Evolutionary conservation across 2,797 vertebrate species (phyloP).

Genomic region (Podarcis lilfordi): DNA sequence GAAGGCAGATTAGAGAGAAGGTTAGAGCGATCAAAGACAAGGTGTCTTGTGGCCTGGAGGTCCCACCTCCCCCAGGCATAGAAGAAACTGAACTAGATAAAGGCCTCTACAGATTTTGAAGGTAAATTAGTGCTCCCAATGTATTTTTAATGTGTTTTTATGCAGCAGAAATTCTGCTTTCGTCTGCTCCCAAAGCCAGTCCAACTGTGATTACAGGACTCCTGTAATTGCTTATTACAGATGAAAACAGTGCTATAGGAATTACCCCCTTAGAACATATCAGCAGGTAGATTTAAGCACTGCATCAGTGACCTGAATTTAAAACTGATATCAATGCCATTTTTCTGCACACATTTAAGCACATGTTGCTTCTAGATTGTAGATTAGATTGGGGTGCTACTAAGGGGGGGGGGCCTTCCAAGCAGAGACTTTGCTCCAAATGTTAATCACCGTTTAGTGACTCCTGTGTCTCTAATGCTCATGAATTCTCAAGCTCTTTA

Average conservation of each 20-base stretch:
- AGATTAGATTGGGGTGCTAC: not conserved
- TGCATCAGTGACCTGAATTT: not conserved
- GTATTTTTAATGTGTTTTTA: not conserved
- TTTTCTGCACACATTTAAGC: not conserved
- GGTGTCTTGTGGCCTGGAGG: not conserved
- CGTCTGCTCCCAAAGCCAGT: not conserved
- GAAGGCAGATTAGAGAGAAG: not conserved
- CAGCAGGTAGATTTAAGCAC: not conserved
- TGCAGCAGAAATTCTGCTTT: not conserved
- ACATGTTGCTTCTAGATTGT: not conserved
- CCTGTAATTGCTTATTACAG: not conserved
- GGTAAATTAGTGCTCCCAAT: not conserved
- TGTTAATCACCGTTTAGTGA: not conserved
- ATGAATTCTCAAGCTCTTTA: not conserved
- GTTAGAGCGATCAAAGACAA: not conserved
- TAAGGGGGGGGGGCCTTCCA: not conserved
- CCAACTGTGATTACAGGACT: not conserved
- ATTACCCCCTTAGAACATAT: not conserved
- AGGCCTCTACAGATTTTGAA: not conserved
- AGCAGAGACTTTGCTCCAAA: not conserved
- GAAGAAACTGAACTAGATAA: not conserved
- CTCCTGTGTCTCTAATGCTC: not conserved
- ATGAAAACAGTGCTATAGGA: not conserved
- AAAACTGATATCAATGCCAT: not conserved
- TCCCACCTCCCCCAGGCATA: not conserved